Conservation (phyloP, 1,140 invertebrate genomes). For the Tetragonula clypearis region DNA sequence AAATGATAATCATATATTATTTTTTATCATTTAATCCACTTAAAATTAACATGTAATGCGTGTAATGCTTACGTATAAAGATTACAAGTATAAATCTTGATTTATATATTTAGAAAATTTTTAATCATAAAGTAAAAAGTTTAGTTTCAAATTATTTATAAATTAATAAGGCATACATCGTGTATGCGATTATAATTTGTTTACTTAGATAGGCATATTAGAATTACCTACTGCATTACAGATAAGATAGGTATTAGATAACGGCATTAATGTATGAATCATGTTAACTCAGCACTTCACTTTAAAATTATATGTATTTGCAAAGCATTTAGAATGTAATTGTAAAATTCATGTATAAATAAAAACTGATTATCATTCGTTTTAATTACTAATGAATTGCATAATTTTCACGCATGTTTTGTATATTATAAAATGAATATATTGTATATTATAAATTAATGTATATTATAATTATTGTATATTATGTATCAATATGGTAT, state of each 20-base stretch:
- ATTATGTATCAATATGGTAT: too few species aligned
- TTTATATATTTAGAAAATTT: not conserved
- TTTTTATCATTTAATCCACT: not conserved
- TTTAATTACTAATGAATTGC: too few species aligned
- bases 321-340: too few species aligned
- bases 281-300: not conserved
- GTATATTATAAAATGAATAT: not conserved
- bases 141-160: not conserved
- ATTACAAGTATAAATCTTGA: not conserved
- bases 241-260: not conserved
- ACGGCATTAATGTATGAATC: not conserved
- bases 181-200: not conserved
- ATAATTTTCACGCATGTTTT: too few species aligned
- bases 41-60: not conserved
- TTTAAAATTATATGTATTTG: not conserved
- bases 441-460: too few species aligned
- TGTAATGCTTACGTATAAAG: not conserved
- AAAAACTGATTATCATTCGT: not conserved
- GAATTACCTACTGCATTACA: not conserved
- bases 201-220: not conserved
- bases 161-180: not conserved
- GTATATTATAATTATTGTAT: too few species aligned
- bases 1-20: constrained; percentile 13
- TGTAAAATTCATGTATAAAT: too few species aligned
- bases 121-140: not conserved